Base-by-base conservation (phyloP, 35 echinoderm and acorn worm genomes). In the Ophiothrix spiculata region DNA sequence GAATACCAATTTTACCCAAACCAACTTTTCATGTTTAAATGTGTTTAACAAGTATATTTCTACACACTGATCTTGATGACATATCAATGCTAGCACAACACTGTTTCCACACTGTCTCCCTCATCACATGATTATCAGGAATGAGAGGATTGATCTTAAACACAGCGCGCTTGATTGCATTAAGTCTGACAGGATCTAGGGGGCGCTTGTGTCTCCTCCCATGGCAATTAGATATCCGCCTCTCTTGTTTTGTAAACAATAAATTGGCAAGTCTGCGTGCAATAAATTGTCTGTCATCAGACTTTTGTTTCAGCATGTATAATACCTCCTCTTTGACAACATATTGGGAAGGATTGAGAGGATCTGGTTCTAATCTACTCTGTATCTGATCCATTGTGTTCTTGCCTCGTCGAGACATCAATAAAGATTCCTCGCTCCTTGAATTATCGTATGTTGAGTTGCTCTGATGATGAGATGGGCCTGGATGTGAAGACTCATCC, bases 71-170 rank as follows among this genome's bases (percentile, higher is more conserved):
- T 69, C 60, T 69, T 69, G 60, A 69, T 10, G 60, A 69, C 60
- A 69, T 69, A 25, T 69, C 60, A n/a, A 69, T 69, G 29, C 60
- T 69, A 69, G 60, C 60, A 25, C 60, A 69, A 69, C 60, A 69
- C 23, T 69, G 60, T 28, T 69, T 69, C 60, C 60, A 69, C 3
- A n/a, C 60, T n/a, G 29, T 10, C 4, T 69, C 60, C 42, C 42
- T 49, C 42, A 19, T 49, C 19, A 49, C 42, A 10, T 2, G 1
- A 25, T 69, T 69, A 10, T 69, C 60, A 25, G 60, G 60, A 25
- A 28, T 69, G 1, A 28, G 17, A 15, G 60, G 60, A 69, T 69
- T 69, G 25, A 69, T 69, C 60, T n/a, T 69, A 28, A 69, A 69
- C 2, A 69, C 60, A 4, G 60, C 60, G 16, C 60, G 4, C 25